phyloP scores from a whole-genome alignment of 2,113 vertebrate genomes.

The Colossoma macropomum region DNA sequence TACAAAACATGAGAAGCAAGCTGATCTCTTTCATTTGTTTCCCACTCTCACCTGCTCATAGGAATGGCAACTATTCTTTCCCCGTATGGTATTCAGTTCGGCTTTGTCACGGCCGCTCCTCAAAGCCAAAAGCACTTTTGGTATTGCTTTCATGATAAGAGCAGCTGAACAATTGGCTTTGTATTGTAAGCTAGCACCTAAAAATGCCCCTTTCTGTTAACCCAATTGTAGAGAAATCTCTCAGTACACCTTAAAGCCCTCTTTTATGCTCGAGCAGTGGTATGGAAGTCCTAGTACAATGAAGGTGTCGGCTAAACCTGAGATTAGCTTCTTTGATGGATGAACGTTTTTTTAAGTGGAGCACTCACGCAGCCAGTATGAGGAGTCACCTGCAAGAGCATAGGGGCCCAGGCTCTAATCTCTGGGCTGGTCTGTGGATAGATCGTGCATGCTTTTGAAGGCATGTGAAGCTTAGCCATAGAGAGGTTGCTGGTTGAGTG shows the following conservation, averaged over 20 bases:
- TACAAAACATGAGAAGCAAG: constrained; percentile 36
- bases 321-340: constrained; percentile 76
- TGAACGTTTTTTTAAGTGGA: constrained; percentile 69
- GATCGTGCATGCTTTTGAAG: constrained; percentile 36
- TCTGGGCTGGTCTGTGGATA: constrained; percentile 35
- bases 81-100: constrained; percentile 21
- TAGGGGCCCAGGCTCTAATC: constrained; percentile 41
- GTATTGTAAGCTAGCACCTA: constrained; percentile 42
- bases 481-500: constrained; percentile 13
- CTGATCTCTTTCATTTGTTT: constrained; percentile 18
- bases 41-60: background rate
- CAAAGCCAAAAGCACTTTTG: constrained; percentile 21
- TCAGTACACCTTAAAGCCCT: constrained; percentile 45
- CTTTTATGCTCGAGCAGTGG: constrained; percentile 70
- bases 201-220: constrained; percentile 40
- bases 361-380: constrained; percentile 60
- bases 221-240: constrained; percentile 44
- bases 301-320: constrained; percentile 70
- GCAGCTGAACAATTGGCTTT: constrained; percentile 40
- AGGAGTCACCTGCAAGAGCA: constrained; percentile 67
- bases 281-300: constrained; percentile 72
- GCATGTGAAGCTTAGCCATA: background rate
- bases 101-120: constrained; percentile 38
- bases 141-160: constrained; percentile 34
- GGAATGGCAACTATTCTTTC: background rate